Percentiles rank a stretch among this genome's conserved stretches.
phyloP scores from a whole-genome alignment of 2,888 invertebrate genomes.

The Tanytarsus gracilentus region DNA sequence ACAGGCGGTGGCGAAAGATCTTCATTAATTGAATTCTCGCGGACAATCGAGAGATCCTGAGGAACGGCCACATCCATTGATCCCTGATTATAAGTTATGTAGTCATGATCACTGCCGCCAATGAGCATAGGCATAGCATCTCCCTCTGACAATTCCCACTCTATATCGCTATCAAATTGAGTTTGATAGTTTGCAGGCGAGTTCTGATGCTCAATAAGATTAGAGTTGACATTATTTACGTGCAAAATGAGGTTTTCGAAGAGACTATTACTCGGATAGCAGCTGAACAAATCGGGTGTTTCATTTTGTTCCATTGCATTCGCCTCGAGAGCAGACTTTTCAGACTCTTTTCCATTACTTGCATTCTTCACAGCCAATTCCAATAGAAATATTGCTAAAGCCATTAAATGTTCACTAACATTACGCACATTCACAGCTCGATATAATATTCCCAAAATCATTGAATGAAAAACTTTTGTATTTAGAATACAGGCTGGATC shows the following conservation, averaged over 20 bases:
- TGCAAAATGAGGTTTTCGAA: slow-evolving; percentile 66
- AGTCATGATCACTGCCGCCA: slow-evolving; percentile 34
- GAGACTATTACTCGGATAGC: slow-evolving; percentile 64
- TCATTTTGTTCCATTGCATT: slow-evolving; percentile 32
- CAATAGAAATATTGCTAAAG: slow-evolving; percentile 75
- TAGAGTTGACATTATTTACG: slow-evolving; percentile 53
- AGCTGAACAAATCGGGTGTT: slow-evolving; percentile 46
- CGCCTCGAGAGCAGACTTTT: slow-evolving; percentile 1
- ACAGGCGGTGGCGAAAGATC: slow-evolving; percentile 24
- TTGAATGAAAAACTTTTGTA: slow-evolving; percentile 42
- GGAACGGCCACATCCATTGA: slow-evolving; percentile 43
- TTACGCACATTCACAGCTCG: slow-evolving; percentile 68
- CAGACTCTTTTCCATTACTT: background rate
- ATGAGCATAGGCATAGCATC: slow-evolving; percentile 46
- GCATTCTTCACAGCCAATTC: slow-evolving; percentile 75
- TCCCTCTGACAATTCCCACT: slow-evolving; percentile 63
- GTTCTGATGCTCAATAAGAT: slow-evolving; percentile 48
- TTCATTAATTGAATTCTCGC: slow-evolving; percentile 41
- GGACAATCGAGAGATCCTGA: slow-evolving; percentile 43
- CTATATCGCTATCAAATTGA: slow-evolving; percentile 61
- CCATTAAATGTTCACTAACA: slow-evolving; percentile 80
- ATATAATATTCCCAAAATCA: slow-evolving; percentile 69
- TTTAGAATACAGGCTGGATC: slow-evolving; percentile 50
- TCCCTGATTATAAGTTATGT: slow-evolving; percentile 26
- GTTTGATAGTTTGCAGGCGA: slow-evolving; percentile 48